A percentile compares a stretch with the other conserved stretches of the same genome.
These are phyloP conservation scores for Drosophila planitibia DNA, from an alignment of 2,888 invertebrate species.

Conservation along the genomic window DNA sequence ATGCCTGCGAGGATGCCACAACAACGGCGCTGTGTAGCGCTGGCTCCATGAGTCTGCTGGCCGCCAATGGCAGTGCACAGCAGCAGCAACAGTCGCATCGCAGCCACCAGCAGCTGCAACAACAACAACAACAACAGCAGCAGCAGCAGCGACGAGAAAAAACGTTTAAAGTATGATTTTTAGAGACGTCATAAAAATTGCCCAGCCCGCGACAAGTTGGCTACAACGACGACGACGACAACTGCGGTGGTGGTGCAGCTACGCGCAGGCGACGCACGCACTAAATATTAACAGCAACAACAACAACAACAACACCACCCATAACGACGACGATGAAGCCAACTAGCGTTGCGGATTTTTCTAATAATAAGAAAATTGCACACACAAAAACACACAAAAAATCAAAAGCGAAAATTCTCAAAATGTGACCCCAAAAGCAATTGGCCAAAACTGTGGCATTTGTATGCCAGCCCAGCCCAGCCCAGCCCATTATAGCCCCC, in stretches of 20 bases:
- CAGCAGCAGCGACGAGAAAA: conserved; percentile 85
- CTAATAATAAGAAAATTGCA: conserved; percentile 57
- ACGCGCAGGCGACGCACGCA: conserved; percentile 66
- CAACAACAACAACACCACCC: conserved; percentile 5
- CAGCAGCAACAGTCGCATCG: conserved; percentile 61
- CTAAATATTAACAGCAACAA: conserved; percentile 38
- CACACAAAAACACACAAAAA: background rate
- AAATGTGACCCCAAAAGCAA: background rate
- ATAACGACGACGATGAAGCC: conserved; percentile 22
- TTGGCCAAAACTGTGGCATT: background rate
- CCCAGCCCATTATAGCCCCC: background rate
- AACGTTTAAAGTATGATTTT: conserved; percentile 86
- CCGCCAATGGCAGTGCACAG: conserved; percentile 47
- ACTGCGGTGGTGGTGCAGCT: conserved; percentile 22
- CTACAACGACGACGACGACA: conserved; percentile 33
- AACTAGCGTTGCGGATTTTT: conserved; percentile 80
- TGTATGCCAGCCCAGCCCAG: background rate
- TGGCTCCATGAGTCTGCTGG: conserved; percentile 64
- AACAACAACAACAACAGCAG: conserved; percentile 78
- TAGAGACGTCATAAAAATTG: conserved; percentile 86
- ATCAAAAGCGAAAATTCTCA: conserved; percentile 5
- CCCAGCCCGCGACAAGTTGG: conserved; percentile 72
- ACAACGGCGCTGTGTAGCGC: conserved; percentile 54
- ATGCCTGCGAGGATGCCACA: conserved; percentile 75
- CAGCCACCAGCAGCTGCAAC: conserved; percentile 55